Base-by-base conservation (phyloP, 2,888 invertebrate genomes). In the Osedax fenrisi region DNA sequence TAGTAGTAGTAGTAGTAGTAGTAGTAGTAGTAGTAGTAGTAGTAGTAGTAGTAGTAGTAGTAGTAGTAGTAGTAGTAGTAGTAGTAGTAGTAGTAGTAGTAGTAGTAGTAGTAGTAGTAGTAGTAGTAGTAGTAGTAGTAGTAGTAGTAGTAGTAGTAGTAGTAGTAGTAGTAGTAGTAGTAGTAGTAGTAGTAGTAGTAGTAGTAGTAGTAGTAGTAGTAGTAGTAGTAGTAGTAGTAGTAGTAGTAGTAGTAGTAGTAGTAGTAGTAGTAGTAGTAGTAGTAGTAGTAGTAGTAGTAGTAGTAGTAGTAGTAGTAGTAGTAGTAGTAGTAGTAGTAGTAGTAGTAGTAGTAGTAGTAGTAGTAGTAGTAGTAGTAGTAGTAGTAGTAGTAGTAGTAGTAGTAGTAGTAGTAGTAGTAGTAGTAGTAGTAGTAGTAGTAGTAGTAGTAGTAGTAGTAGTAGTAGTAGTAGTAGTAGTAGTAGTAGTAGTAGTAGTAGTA, bases 71-170 rank as follows among this genome's bases (percentile, higher is more conserved):
- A 69, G 69, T 69, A 69, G 69, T 69, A 69, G 69, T 69, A 69
- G 1, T 69, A 69, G 69, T 1, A 69, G 69, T 69, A 69, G 69
- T 25, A 69, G 69, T 69, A 69, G 69, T 69, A 69, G 69, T 69
- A 69, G 1, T 69, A 69, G 69, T 69, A 69, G 69, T 69, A 69
- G 1, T 69, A 69, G 69, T 1, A 69, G 69, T 25, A 69, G 69
- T 69, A 69, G 69, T 69, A 69, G 69, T 69, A 69, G 69, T 69
- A 69, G 1, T 69, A 69, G 69, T 69, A 69, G 69, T 69, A 69
- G 69, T 69, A 69, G 69, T 1, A 69, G n/a, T 56, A 56, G 56
- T 56, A 56, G 56, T 56, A 56, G 56, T 1, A 56, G 56, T n/a
- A 69, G 69, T 1, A 69, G 69, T 1, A 69, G 1, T 1, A 69